phyloP scores from a whole-genome alignment of 2,113 vertebrate genomes.

The Tretioscincus oriximinensis region DNA sequence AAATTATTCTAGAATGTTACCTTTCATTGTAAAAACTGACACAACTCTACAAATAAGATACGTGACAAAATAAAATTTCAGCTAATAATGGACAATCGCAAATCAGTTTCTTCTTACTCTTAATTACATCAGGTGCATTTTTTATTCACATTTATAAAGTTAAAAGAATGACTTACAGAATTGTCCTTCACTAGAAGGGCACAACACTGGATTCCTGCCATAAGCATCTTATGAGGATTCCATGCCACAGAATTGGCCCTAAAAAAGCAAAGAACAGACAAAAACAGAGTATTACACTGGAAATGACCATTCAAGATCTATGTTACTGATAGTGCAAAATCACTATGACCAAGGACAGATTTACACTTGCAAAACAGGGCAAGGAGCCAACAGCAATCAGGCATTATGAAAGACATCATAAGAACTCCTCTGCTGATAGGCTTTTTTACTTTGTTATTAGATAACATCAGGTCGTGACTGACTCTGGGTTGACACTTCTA shows the following conservation, averaged over 20 bases:
- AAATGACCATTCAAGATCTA: background rate
- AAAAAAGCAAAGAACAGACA: constrained; percentile 18
- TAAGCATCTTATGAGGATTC: constrained; percentile 90
- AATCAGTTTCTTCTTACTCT: constrained; percentile 11
- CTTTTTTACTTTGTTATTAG: background rate
- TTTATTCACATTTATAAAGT: background rate
- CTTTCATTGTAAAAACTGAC: background rate
- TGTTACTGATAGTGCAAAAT: no score
- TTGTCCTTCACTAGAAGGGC: constrained; percentile 83
- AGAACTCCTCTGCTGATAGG: background rate
- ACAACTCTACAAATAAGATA: background rate
- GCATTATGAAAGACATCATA: no score
- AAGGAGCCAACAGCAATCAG: no score
- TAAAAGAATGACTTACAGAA: constrained; percentile 66
- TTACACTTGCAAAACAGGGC: no score
- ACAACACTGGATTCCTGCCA: constrained; percentile 85
- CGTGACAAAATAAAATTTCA: background rate
- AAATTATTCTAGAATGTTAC: background rate
- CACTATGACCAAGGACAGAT: no score
- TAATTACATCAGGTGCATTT: background rate
- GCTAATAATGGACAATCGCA: background rate
- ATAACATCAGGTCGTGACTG: no score
- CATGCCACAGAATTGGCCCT: constrained; percentile 84
- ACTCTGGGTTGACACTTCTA: no score
- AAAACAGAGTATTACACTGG: background rate